Conservation (phyloP, 1,140 invertebrate species). For the Chymomyza costata region DNA sequence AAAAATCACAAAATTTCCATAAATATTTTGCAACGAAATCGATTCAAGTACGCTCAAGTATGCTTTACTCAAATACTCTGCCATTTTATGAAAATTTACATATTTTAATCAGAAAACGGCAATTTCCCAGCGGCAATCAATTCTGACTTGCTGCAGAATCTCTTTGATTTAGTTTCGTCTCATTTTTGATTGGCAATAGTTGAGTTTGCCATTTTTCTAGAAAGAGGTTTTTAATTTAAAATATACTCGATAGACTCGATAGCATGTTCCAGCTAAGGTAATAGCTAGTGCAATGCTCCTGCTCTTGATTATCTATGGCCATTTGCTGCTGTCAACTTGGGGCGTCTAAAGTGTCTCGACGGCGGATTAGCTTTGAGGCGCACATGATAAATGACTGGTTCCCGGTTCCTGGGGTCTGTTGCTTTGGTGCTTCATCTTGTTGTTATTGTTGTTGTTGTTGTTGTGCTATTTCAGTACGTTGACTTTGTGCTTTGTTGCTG, state of each 20-base stretch:
- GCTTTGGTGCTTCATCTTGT: constrained; percentile 12
- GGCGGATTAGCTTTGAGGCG: too few relatives aligned
- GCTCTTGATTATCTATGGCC: constrained; percentile 8
- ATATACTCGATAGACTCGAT: too few relatives aligned
- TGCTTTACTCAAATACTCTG: constrained; percentile 2
- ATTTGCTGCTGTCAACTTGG: too few relatives aligned
- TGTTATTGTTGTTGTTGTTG: too few relatives aligned
- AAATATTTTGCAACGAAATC: not conserved
- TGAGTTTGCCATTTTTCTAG: constrained; percentile 12
- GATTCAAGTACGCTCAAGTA: not conserved
- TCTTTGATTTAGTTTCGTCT: constrained; percentile 8
- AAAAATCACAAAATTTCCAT: too few relatives aligned
- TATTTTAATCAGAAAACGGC: constrained; percentile 27
- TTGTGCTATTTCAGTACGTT: too few relatives aligned
- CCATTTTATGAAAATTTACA: constrained; percentile 29
- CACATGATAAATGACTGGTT: constrained; percentile 29
- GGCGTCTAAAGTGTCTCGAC: too few relatives aligned
- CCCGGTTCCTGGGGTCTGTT: constrained; percentile 2
- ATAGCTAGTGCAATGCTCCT: too few relatives aligned
- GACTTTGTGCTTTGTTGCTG: too few relatives aligned
- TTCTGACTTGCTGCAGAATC: constrained; percentile 4
- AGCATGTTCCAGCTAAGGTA: too few relatives aligned
- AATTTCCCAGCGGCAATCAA: constrained; percentile 36
- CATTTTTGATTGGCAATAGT: constrained; percentile 10
- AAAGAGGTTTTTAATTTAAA: too few relatives aligned